Evolutionary conservation across 2,113 vertebrate species (phyloP).

Genomic region (Plestiodon gilberti): DNA sequence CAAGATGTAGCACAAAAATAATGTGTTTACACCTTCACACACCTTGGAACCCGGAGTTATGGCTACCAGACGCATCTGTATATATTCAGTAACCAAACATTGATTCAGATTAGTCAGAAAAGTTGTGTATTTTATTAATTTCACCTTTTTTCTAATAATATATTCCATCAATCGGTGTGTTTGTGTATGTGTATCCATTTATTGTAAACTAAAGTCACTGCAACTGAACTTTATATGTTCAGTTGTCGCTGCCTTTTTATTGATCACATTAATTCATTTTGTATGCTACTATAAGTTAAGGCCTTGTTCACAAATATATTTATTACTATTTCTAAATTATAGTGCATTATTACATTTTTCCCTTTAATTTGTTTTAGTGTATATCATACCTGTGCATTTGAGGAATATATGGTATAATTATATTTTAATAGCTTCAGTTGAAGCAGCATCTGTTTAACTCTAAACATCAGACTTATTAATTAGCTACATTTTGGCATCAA

Average conservation of each 20-base stretch:
- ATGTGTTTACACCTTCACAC: constrained; percentile 12
- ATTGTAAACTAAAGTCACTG: not conserved
- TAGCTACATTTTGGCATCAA: constrained; percentile 72
- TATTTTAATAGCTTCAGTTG: constrained; percentile 69
- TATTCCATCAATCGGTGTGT: not conserved
- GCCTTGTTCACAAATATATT: constrained; percentile 29
- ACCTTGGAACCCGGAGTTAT: constrained; percentile 31
- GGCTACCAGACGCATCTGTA: constrained; percentile 6
- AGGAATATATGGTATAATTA: constrained; percentile 61
- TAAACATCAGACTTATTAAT: constrained; percentile 73
- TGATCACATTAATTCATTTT: constrained; percentile 44
- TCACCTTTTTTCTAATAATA: not conserved
- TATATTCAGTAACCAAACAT: constrained; percentile 23
- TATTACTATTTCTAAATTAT: constrained; percentile 26
- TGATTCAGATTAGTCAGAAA: not conserved
- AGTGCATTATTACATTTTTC: constrained; percentile 42
- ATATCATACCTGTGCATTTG: constrained; percentile 56
- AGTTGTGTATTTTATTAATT: not conserved
- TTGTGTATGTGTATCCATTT: not conserved
- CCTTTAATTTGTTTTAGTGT: constrained; percentile 53
- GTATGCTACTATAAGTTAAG: constrained; percentile 20
- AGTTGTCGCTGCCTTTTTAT: constrained; percentile 9
- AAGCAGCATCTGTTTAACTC: constrained; percentile 70
- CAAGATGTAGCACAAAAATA: constrained; percentile 36
- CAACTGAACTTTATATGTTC: accelerated